Evolutionary conservation across 37 sponge, comb jelly and placozoan species (phyloP), one percentile per base, ranked within the genome.

Genomic region (Axinella damicornis): DNA sequence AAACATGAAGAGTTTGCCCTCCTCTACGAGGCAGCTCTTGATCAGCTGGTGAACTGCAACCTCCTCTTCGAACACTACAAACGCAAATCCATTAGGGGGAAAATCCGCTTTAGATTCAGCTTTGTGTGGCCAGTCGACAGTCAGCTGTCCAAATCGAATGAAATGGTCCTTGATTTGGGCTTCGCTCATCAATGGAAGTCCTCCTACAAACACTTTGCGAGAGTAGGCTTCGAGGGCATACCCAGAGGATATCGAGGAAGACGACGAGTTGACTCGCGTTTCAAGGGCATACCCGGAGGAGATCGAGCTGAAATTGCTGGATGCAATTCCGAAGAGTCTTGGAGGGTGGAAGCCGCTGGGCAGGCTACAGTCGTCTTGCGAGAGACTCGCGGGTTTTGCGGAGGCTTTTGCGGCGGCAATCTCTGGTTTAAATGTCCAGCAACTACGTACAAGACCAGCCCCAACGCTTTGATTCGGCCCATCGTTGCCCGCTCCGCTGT

Each of bases 71-170:
- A 96, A 98, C 53, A 98, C 73, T 22, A 98, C 61, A 74, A 98
- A 98, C 16, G 99, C 99, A 89, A 96, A 98, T 1, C 98, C 99
- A 92, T 98, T 98, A 14, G 99, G 99, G 19, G 99, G 99, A 57
- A 96, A 98, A 31, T 92, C 89, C 12, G 97, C 92, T 60, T 91
- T 94, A 39, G 94, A 94, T 60, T 96, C 89, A 30, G 99, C 95
- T 77, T 98, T 98, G 92, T 98, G 99, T 13, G 99, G 99, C 99
- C 99, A 98, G 69, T 98, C 99, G 46, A 98, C 99, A 62, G 93
- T 80, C 32, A 98, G 88, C 22, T 81, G 66, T 12, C 99, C 99
- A 91, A 92, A 96, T 66, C 78, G 89, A 27, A 90, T 75, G 76
- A 98, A 98, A 58, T 85, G 73, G 21, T 84, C 87, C 60, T 88